Evolutionary conservation across 2,113 vertebrate genomes (phyloP).

Genomic region (Bubalus kerabau): DNA sequence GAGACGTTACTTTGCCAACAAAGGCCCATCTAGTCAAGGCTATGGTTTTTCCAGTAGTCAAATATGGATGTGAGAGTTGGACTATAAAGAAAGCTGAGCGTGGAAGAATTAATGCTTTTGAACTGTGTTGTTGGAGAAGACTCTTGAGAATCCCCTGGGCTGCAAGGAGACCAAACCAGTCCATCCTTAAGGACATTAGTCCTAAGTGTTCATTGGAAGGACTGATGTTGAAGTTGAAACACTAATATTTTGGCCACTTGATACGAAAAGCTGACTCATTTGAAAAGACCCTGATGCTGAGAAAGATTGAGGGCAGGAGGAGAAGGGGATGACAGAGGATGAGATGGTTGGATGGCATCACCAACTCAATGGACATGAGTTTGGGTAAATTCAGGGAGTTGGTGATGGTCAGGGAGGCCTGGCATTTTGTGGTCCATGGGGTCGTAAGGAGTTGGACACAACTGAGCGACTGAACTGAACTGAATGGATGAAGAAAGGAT

Average conservation of each 20-base stretch:
- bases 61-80: neutral
- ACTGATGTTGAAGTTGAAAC: neutral
- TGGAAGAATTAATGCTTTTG: neutral
- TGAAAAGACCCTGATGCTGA: neutral
- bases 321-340: neutral
- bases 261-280: rapidly evolving
- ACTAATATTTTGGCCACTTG: neutral
- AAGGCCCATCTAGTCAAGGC: neutral
- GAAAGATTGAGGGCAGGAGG: neutral
- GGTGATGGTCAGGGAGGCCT: neutral
- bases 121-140: neutral
- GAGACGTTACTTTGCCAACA: neutral
- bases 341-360: neutral
- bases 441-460: rapidly evolving
- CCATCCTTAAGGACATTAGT: neutral
- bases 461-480: neutral
- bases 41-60: neutral
- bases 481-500: neutral
- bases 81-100: neutral
- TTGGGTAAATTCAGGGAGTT: neutral
- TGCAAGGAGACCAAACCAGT: neutral
- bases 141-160: neutral
- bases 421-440: neutral
- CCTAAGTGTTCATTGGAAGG: neutral
- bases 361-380: neutral